phyloP scores from a whole-genome alignment of 2,113 vertebrate genomes.

The Chrysochloris asiatica region DNA sequence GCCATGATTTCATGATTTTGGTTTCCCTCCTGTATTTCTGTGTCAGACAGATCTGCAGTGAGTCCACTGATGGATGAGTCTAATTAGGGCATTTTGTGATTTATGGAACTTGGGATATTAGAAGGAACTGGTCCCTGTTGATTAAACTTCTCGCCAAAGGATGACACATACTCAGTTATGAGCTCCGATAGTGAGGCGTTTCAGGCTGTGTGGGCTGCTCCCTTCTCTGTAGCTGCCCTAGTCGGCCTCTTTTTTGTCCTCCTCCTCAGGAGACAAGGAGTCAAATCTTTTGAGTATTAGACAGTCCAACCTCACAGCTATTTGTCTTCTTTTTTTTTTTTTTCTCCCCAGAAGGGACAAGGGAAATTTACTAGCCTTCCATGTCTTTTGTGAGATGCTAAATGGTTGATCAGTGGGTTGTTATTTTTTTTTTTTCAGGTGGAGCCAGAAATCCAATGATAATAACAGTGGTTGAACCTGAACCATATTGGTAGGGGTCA shows the following conservation, averaged over 20 bases:
- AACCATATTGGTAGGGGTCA: background rate
- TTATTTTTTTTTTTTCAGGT: constrained; percentile 19
- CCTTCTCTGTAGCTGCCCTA: constrained; percentile 19
- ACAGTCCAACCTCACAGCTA: background rate
- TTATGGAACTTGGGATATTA: constrained; percentile 49
- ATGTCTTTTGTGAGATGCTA: constrained; percentile 8
- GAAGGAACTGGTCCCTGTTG: constrained; percentile 57
- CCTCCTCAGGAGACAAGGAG: background rate
- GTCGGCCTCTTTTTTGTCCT: constrained; percentile 11
- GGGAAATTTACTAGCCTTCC: background rate
- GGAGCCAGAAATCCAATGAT: background rate
- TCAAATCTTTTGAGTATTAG: constrained; percentile 24
- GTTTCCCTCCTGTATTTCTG: constrained; percentile 26
- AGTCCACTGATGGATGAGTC: constrained; percentile 45
- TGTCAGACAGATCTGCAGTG: constrained; percentile 13
- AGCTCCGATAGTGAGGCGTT: constrained; percentile 56
- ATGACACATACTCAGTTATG: constrained; percentile 58
- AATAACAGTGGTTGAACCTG: background rate
- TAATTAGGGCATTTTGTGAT: constrained; percentile 68
- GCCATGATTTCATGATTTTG: background rate
- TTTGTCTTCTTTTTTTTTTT: constrained; percentile 35
- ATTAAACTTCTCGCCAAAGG: constrained; percentile 67
- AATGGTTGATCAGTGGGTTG: background rate
- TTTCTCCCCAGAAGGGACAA: background rate
- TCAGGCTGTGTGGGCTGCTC: background rate